Evolutionary conservation across 1,140 invertebrate species (phyloP).

Genomic region (Ruditapes philippinarum): DNA sequence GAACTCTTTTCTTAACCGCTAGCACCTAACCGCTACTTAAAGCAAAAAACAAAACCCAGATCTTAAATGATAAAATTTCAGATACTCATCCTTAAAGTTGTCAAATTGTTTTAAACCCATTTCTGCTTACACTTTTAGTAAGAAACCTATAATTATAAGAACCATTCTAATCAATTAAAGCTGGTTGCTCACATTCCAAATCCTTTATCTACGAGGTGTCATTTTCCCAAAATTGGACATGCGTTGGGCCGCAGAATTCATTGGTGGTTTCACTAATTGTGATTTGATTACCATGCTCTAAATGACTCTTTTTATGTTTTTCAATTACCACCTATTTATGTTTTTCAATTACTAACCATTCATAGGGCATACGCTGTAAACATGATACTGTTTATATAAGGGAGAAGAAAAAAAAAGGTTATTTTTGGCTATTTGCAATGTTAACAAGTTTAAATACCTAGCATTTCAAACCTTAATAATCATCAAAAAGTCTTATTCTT

Average conservation of each 20-base stretch:
- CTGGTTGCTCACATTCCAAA: conserved; percentile 24
- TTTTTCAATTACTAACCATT: conserved; percentile 37
- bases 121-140: conserved; percentile 20
- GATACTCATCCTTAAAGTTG: conserved; percentile 41
- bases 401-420: too few species aligned
- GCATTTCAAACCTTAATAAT: too few species aligned
- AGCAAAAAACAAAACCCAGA: not conserved
- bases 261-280: conserved; percentile 39
- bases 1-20: not conserved
- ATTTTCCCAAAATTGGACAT: conserved; percentile 29
- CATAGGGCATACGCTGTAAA: not conserved
- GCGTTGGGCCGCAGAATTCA: not conserved
- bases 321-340: conserved; percentile 45
- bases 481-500: too few species aligned
- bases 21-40: conserved; percentile 13
- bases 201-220: conserved; percentile 37
- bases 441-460: too few species aligned
- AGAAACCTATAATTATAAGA: conserved; percentile 55
- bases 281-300: conserved; percentile 15
- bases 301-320: conserved; percentile 31
- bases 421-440: too few species aligned
- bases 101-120: conserved; percentile 60
- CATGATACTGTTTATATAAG: conserved; percentile 38
- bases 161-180: conserved; percentile 49
- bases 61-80: conserved; percentile 41